Evolutionary conservation across 2,888 invertebrate species (phyloP), one percentile per base, ranked within the genome.

Genomic region (Sylvicola cinctus): DNA sequence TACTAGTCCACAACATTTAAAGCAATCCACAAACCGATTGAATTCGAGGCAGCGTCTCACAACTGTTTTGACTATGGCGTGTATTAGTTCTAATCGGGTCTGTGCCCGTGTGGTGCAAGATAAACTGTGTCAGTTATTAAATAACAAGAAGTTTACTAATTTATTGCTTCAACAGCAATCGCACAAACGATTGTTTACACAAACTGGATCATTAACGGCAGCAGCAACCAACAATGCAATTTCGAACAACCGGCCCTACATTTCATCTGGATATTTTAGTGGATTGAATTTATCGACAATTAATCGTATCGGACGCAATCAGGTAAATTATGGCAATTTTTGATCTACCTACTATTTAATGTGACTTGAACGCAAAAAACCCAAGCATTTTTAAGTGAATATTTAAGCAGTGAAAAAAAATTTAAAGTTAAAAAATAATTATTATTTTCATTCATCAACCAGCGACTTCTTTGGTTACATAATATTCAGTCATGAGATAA

Each of bases 11-110:
- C n/a, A n/a, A n/a, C n/a, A n/a, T n/a, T n/a, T 6, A 20, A 20
- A 20, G 20, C 20, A 8, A 20, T 8, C 20, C 20, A 8, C 4
- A 20, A n/a, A n/a, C n/a, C n/a, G 20, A 20, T 20, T 20, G 20
- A 20, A 20, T 6, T 20, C 20, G 20, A 20, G 20, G 20, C 20
- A 20, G 8, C 20, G 20, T 20, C 61, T 68, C 68, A 72, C 66
- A 70, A 67, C 69, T 68, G 72, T 74, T 67, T 68, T 68, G 65
- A 69, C 72, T 68, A 78, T 78, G 77, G 77, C 77, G 70, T 74
- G 75, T 70, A 67, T 75, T 69, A 73, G 74, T 66, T 72, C 76
- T 65, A 72, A 74, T 68, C 71, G 76, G 68, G 68, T 77, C 62
- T 77, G 76, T 74, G 73, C 70, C 66, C 74, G 76, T 64, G 73